Conservation (phyloP, 2,113 vertebrate species). For the Neoarius graeffei region DNA sequence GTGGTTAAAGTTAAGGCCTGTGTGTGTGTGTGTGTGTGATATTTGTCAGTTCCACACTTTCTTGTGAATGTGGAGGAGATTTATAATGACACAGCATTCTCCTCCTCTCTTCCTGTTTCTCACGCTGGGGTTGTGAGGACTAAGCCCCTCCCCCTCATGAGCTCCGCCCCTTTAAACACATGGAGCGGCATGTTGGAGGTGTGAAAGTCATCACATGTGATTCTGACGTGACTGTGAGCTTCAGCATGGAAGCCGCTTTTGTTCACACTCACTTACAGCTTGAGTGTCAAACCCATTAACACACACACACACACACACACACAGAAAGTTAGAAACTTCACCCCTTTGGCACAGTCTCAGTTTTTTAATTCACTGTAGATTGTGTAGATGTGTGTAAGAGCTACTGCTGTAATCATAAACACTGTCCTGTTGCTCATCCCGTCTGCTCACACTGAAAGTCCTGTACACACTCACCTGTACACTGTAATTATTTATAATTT, state of each 20-base stretch:
- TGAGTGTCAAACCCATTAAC: constrained; percentile 23
- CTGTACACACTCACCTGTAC: not conserved
- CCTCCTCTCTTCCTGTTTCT: constrained; percentile 13
- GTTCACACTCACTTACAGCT: constrained; percentile 14
- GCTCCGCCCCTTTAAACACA: not conserved
- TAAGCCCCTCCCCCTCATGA: not conserved
- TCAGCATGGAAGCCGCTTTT: not conserved
- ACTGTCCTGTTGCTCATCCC: not conserved
- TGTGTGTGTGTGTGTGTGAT: not conserved
- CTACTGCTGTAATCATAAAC: not conserved
- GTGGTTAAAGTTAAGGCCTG: no score
- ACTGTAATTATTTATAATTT: not conserved
- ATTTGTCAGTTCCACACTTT: not conserved
- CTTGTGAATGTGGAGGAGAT: not conserved
- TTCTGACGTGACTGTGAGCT: not conserved
- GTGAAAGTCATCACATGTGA: constrained; percentile 7
- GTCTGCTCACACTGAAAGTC: not conserved
- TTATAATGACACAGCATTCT: not conserved
- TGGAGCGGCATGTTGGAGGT: not conserved
- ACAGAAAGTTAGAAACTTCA: not conserved
- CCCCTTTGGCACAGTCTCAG: not conserved
- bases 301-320: not conserved
- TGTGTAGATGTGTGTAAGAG: not conserved
- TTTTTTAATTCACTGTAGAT: not conserved
- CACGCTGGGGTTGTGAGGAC: not conserved